Percentiles rank a stretch among this genome's conserved stretches.
phyloP scores from a whole-genome alignment of 2,888 invertebrate genomes.

The Ophraella communa region DNA sequence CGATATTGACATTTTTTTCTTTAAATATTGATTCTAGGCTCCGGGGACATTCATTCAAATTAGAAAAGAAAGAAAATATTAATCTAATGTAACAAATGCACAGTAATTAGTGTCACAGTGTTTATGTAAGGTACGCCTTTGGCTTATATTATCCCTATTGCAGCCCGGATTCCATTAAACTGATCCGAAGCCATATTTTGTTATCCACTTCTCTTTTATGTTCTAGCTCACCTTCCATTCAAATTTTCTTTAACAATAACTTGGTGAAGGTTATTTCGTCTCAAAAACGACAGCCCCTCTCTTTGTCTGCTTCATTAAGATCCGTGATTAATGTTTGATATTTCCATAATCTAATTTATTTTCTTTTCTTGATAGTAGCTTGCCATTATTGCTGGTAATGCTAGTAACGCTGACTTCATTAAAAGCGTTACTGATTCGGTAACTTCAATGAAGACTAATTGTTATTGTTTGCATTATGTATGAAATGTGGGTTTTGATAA shows the following conservation, averaged over 20 bases:
- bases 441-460: not conserved
- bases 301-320: slow-evolving; percentile 20
- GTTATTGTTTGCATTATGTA: not conserved
- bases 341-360: slow-evolving; percentile 19
- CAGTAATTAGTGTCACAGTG: no score
- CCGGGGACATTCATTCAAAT: no score
- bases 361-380: slow-evolving; percentile 10
- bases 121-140: no score
- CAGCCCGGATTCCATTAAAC: slow-evolving; percentile 26
- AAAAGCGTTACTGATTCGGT: not conserved
- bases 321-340: slow-evolving; percentile 23
- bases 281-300: slow-evolving; percentile 12
- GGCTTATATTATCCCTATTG: no score
- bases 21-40: no score
- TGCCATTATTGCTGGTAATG: not conserved
- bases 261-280: slow-evolving; percentile 12
- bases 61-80: no score
- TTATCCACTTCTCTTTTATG: slow-evolving; percentile 23
- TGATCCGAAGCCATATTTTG: slow-evolving; percentile 19
- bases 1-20: no score
- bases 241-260: slow-evolving; percentile 22
- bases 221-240: slow-evolving; percentile 19
- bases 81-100: no score
- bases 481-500: not conserved
- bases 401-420: not conserved